Evolutionary conservation across 2,888 invertebrate species (phyloP).

Genomic region (Synergus itoensis): DNA sequence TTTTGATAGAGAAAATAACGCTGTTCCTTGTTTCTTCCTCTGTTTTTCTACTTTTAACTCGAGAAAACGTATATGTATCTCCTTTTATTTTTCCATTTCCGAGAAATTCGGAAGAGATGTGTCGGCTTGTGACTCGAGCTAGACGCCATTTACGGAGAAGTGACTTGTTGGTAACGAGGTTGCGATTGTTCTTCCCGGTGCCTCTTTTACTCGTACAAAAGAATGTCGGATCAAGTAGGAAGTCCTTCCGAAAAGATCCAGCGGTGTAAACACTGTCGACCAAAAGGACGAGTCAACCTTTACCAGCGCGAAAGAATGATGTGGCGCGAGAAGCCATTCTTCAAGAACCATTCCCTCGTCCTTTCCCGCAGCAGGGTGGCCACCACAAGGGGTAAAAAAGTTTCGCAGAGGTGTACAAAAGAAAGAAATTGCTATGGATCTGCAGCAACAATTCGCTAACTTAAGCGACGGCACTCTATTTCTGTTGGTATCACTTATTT

Average conservation of each 20-base stretch:
- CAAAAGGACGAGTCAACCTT: constrained; percentile 65
- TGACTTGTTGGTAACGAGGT: constrained; percentile 66
- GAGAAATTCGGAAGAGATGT: neutral
- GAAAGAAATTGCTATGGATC: neutral
- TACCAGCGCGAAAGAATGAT: constrained; percentile 71
- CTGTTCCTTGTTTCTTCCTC: neutral
- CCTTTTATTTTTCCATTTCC: neutral
- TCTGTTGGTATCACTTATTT: neutral
- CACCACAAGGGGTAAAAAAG: constrained; percentile 63
- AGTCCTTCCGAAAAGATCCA: constrained; percentile 69
- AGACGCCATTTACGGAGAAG: constrained; percentile 6
- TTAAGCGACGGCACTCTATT: neutral
- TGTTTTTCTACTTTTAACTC: neutral
- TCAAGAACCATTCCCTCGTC: constrained; percentile 62
- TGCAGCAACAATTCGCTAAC: neutral
- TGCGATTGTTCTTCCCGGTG: constrained; percentile 68
- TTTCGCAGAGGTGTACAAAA: constrained; percentile 36
- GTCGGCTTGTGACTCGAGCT: constrained; percentile 8
- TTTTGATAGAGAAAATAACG: too few relatives aligned
- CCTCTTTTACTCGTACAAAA: constrained; percentile 42
- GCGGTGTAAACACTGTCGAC: constrained; percentile 71
- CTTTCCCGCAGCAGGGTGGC: constrained; percentile 49
- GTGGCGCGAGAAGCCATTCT: constrained; percentile 72
- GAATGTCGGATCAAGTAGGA: constrained; percentile 63
- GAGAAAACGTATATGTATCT: neutral